Evolutionary conservation across 2,113 vertebrate genomes (phyloP), one percentile per base, ranked within the genome.

Genomic region (Oreochromis aureus): DNA sequence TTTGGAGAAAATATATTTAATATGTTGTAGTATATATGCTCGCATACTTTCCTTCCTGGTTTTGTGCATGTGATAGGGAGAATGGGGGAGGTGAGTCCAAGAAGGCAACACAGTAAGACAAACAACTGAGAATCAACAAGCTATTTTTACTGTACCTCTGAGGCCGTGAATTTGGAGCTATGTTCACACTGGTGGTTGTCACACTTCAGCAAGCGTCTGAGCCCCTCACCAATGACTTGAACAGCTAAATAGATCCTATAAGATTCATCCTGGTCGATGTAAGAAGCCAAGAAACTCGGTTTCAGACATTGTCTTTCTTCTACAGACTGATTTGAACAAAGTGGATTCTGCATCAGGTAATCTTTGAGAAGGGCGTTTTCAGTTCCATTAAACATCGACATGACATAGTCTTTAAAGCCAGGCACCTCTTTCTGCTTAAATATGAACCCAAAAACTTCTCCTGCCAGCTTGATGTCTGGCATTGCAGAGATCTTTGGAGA

Each of bases 191-290:
- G 53, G 5, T 78, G 53, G 24, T 4, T 2, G 71, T 54, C 48
- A 71, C 94, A 94, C 48, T 88, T 0, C 13, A 95, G 69, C 53
- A 95, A 53, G 22, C 1, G 12, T 32, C 71, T 89, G 69, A 96
- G 89, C 69, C 79, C 89, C 12, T 90, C 82, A 19, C 5, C 93
- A 48, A 94, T 86, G 15, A 93, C 93, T 54, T 89, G 56, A 13
- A 96, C 89, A 3, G 95, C 89, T 56, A 95, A n/a, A 76, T 95
- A 95, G 32, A 91, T n/a, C 7, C 76, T 89, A 71, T 93, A 94
- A 1, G 69, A 91, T 6, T 24, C 7, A 80, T 90, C 82, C 7
- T 76, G 58, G 76, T 94, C 87, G 24, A 92, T 86, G 15, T 32
- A 15, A 3, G 6, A 3, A n/a, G 22, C 8, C 76, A 94, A 88